A percentile compares a stretch with the other conserved stretches of the same genome.
Conservation (phyloP, 2,888 invertebrate species). For the Neoascia interrupta region DNA sequence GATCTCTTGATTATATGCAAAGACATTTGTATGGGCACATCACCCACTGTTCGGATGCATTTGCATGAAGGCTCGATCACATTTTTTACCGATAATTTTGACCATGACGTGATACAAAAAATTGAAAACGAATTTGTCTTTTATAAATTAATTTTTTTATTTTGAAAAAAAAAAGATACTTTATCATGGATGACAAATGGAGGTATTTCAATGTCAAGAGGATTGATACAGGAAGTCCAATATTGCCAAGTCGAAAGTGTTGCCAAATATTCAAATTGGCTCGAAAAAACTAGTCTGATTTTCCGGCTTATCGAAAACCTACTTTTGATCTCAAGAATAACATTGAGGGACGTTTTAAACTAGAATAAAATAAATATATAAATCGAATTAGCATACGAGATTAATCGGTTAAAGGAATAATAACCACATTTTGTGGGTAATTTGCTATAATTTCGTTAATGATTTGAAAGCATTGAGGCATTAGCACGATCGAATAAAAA, state of each 20-base stretch:
- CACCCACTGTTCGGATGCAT: too few relatives aligned
- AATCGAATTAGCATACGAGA: slow-evolving; percentile 30
- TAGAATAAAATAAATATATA: slow-evolving; percentile 25
- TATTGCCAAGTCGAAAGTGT: slow-evolving; percentile 21
- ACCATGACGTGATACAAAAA: slow-evolving; percentile 25
- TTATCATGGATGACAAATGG: slow-evolving; percentile 17
- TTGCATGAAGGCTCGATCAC: not conserved
- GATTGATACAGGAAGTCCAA: slow-evolving; percentile 38
- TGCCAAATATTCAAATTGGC: slow-evolving; percentile 33
- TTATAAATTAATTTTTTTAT: too few relatives aligned
- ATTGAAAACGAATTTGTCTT: slow-evolving; percentile 28
- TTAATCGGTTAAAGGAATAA: slow-evolving; percentile 12
- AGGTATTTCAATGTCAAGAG: slow-evolving; percentile 35
- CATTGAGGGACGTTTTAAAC: slow-evolving; percentile 15
- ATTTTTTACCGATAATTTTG: slow-evolving; percentile 2
- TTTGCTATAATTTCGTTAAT: slow-evolving; percentile 13
- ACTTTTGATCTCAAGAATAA: slow-evolving; percentile 28
- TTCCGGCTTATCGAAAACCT: not conserved
- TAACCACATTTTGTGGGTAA: slow-evolving; percentile 5
- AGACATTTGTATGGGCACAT: too few relatives aligned
- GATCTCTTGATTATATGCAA: not conserved
- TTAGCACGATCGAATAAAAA: too few relatives aligned
- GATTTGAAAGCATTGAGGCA: slow-evolving; percentile 15
- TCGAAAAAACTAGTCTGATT: slow-evolving; percentile 41
- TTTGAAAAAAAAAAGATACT: too few relatives aligned